Evolutionary conservation across 2,888 invertebrate genomes (phyloP), one percentile per base, ranked within the genome.

Genomic region (Arge pagana): DNA sequence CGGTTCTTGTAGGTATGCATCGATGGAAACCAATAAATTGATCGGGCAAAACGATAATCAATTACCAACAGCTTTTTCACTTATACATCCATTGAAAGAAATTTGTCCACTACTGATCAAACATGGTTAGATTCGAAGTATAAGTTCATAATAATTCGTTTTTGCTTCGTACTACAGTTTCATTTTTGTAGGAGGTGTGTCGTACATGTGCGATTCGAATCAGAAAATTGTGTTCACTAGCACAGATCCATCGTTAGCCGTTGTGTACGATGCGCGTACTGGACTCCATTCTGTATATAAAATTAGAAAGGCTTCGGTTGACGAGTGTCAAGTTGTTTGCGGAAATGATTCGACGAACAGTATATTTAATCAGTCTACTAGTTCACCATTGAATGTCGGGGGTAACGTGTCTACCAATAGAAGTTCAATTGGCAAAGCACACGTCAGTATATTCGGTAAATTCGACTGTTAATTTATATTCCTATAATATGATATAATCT

Each of bases 31-130:
- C n/a, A 71, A 67, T 43, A 67, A 65, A 63, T 64, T 67, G 50
- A 55, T 59, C n/a, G 41, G 53, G 2, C 63, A 65, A 30, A 61
- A 60, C 23, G 68, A 74, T 24, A 51, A 55, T 8, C 65, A 66
- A 57, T 80, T 90, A 67, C 91, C 95, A 0, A 86, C 89, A 0
- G 82, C 95, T 40, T 96, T 92, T 75, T 93, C 93, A 6, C 77
- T 96, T 52, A 82, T 88, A 1, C 94, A 96, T 81, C 96, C 96
- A 0, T 78, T 96, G 48, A 93, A 96, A 74, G 96, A 96, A 77
- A 88, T 94, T 19, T 87, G 89, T 50, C 96, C 96, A 0, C 84
- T 96, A 26, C 77, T 91, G 5, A 81, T 87, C 55, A 88, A 87
- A 68, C 85, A 87, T 11, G 81, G 84, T 54, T 78, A 77, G n/a